Evolutionary conservation across 2,888 invertebrate genomes (phyloP).

Genomic region (Sclerodermus sp.): DNA sequence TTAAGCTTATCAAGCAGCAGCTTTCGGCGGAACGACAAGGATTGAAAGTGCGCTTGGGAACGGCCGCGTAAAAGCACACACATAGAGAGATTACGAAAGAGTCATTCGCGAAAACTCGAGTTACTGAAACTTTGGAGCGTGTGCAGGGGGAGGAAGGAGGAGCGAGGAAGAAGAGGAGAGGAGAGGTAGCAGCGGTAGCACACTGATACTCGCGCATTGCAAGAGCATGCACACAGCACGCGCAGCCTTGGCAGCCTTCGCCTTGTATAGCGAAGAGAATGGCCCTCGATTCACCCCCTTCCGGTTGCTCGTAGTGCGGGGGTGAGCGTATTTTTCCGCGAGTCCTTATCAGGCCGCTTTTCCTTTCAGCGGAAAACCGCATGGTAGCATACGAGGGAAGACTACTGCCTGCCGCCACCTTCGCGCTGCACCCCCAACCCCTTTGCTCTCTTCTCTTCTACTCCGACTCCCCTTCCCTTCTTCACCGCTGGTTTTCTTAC

Average conservation of each 20-base stretch:
- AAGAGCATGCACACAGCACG: too few species aligned
- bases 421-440: constrained; percentile 20
- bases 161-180: not conserved
- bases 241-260: constrained; percentile 2
- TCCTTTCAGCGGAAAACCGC: constrained; percentile 4
- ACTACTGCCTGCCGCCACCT: constrained; percentile 4
- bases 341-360: constrained; percentile 6
- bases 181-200: too few species aligned
- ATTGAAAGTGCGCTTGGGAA: too few species aligned
- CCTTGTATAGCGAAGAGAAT: not conserved
- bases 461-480: constrained; percentile 20
- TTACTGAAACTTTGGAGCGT: not conserved
- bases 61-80: too few species aligned
- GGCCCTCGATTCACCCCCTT: too few species aligned
- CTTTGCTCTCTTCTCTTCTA: constrained; percentile 13
- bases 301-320: too few species aligned
- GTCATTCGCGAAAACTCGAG: too few species aligned
- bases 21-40: too few species aligned
- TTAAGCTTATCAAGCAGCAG: too few species aligned
- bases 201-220: too few species aligned
- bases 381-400: constrained; percentile 7
- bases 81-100: too few species aligned
- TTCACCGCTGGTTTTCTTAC: constrained; percentile 23
- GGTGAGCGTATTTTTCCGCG: constrained; percentile 3
- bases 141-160: not conserved